Evolutionary conservation across 2,888 invertebrate genomes (phyloP), one percentile per base, ranked within the genome.

Genomic region (Drosophila aldrichi): DNA sequence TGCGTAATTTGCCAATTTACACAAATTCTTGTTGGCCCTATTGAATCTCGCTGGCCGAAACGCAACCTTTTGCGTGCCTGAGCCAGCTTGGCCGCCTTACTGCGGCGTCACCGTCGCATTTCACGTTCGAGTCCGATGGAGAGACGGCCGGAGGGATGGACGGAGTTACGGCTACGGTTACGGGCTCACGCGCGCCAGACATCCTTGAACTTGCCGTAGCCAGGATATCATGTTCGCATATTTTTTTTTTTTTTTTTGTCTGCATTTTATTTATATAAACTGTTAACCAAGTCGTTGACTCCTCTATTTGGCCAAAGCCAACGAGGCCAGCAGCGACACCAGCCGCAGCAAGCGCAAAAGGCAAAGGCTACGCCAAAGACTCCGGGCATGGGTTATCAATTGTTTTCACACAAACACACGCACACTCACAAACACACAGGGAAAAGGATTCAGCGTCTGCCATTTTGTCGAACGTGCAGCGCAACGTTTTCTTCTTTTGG

Each of bases 121-220:
- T 64, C 52, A 51, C 56, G 48, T 41, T 36, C 25, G 52, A 55
- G 44, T 48, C 12, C 25, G 4, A 25, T 7, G 25, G 25, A 25
- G 25, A 32, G n/a, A 1, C 48, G 29, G 18, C 2, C n/a, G 18
- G 29, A 5, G 1, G 29, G 10, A 48, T n/a, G n/a, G 10, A 29
- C n/a, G 29, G n/a, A 10, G 9, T 25, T 25, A 48, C 2, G n/a
- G 29, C 22, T 70, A 76, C 63, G 71, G 77, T 70, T 71, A 74
- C 70, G 74, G 74, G 65, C 74, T 85, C 74, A 74, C 51, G 75
- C 69, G 70, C 72, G 52, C 59, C 79, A 83, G 77, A 87, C 79
- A 82, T 88, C 88, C 84, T 88, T 84, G 84, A 84, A 84, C 88
- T 85, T 88, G 85, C 66, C 84, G 63, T 69, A 62, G 82, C 49